These are phyloP conservation scores for Bombus picipes DNA, from an alignment of 1,140 invertebrate genomes.

Conservation along the genomic window DNA sequence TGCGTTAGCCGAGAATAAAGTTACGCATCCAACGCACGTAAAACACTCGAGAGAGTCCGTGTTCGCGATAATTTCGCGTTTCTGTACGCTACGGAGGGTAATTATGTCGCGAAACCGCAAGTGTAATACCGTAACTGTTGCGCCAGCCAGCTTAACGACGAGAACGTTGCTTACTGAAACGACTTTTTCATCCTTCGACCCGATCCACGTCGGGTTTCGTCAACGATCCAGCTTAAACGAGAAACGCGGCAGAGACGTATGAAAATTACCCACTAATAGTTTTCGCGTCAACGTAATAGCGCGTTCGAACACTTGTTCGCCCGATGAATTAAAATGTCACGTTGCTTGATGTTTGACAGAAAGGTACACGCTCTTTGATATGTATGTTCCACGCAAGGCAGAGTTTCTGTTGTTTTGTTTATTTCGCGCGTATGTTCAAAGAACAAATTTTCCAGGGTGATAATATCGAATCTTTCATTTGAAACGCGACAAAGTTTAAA, in stretches of 20 bases:
- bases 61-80: conserved; percentile 54
- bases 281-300: neutral
- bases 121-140: neutral
- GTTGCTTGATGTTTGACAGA: neutral
- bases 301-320: neutral
- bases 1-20: neutral
- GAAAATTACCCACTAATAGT: conserved; percentile 29
- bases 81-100: conserved; percentile 5
- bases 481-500: no score
- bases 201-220: neutral
- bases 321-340: neutral
- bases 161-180: neutral
- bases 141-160: neutral
- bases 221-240: neutral
- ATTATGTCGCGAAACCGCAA: conserved; percentile 34
- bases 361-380: neutral
- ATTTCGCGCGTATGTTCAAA: no score
- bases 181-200: conserved; percentile 8
- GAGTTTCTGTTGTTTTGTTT: no score
- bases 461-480: no score
- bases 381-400: no score
- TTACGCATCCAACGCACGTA: conserved; percentile 32
- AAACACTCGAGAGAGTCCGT: conserved; percentile 51
- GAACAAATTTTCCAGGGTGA: no score
- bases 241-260: neutral